phyloP scores from a whole-genome alignment of 2,113 vertebrate genomes.

The Plecturocebus donacophilus region DNA sequence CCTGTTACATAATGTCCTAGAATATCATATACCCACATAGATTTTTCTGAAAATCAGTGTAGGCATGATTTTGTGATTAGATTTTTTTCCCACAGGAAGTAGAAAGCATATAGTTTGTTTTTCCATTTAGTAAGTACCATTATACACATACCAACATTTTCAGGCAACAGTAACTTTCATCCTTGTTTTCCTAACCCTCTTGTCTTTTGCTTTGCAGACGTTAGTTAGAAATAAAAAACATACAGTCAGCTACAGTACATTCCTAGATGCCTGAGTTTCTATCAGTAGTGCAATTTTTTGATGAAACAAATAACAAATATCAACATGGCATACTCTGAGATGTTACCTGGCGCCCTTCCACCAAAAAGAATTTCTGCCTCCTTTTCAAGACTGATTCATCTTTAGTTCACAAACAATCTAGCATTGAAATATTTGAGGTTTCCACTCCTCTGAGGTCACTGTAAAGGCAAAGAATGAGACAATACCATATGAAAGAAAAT shows the following conservation, averaged over 20 bases:
- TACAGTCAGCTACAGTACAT: neutral
- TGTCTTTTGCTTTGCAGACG: conserved; percentile 14
- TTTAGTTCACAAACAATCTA: conserved; percentile 42
- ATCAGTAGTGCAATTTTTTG: conserved; percentile 29
- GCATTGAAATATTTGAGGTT: conserved; percentile 52
- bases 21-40: neutral
- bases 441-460: conserved; percentile 49
- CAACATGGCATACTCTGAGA: conserved; percentile 42
- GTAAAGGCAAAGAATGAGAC: conserved; percentile 65
- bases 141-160: neutral
- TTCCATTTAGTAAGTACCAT: neutral
- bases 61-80: neutral
- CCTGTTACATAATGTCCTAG: neutral
- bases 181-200: neutral
- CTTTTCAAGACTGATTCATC: conserved; percentile 58
- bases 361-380: conserved; percentile 43
- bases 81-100: neutral
- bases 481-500: conserved; percentile 54
- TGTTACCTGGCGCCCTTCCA: conserved; percentile 52
- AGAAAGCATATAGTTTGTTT: neutral
- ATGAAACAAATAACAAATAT: conserved; percentile 50
- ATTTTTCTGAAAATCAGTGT: neutral
- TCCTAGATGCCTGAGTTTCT: neutral
- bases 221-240: conserved; percentile 31
- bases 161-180: neutral